phyloP scores from a whole-genome alignment of 2,797 vertebrate species.

The Trematomus bernacchii region DNA sequence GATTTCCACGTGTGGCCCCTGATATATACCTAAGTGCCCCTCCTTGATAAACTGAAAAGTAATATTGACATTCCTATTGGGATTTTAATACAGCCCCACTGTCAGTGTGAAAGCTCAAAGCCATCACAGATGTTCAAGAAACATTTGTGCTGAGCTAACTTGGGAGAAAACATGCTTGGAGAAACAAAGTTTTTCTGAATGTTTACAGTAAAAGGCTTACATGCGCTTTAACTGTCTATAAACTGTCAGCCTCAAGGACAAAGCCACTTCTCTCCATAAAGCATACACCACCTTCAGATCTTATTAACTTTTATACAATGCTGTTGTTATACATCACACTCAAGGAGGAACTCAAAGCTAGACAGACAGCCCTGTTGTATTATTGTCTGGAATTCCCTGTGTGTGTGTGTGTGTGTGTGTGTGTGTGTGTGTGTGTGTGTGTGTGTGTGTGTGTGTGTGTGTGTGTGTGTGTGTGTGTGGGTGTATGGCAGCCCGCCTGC shows the following conservation, averaged over 20 bases:
- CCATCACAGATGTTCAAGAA: neutral
- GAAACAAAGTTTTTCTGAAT: neutral
- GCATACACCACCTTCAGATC: slow-evolving; percentile 1
- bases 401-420: slow-evolving; percentile 44
- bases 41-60: neutral
- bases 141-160: neutral
- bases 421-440: slow-evolving; percentile 35
- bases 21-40: neutral
- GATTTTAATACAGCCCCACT: neutral
- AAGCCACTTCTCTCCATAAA: neutral
- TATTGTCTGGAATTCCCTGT: slow-evolving; percentile 71
- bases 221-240: neutral
- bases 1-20: slow-evolving; percentile 5
- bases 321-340: slow-evolving; percentile 36
- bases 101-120: neutral
- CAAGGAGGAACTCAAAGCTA: slow-evolving; percentile 48
- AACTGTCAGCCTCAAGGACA: slow-evolving; percentile 2
- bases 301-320: slow-evolving; percentile 26
- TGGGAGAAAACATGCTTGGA: neutral
- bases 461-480: slow-evolving; percentile 45
- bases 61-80: neutral
- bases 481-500: slow-evolving; percentile 39
- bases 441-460: slow-evolving; percentile 44
- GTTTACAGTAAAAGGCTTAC: neutral
- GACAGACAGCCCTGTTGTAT: slow-evolving; percentile 56